Base-by-base conservation (phyloP, 2,797 vertebrate genomes). In the Mycteria americana region DNA sequence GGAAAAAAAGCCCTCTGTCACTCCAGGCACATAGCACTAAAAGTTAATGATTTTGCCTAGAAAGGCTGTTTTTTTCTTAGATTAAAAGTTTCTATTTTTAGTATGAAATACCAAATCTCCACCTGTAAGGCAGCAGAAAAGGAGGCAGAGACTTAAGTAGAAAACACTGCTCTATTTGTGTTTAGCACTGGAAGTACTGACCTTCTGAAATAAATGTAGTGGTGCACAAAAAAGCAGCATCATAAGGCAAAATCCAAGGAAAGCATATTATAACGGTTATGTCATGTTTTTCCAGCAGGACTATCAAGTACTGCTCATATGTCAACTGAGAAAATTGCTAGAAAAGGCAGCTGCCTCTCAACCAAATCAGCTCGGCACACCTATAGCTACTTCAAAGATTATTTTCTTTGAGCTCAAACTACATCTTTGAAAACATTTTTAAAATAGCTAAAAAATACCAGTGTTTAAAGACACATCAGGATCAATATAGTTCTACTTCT, bases 121-220 rank as follows among this genome's bases (percentile, higher is more conserved):
- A 63, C 18, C n/a, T 18, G 41, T 87, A 65, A 95, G 79, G 39
- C 90, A 88, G 59, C 85, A 94, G 78, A 76, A 91, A 76, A 93
- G 45, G 59, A 95, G 67, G 67, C 65, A 87, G 45, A 84, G 50
- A 27, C 33, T 79, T 82, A 8, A 70, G 57, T 18, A 68, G 81
- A 80, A 85, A 92, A 74, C n/a, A 35, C 5, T 2, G 30, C 28
- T 87, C 62, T 82, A 6, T 56, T 85, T 82, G 50, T 45, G 11
- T 78, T 68, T 19, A 79, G 57, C 33, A 43, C 6, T 89, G 46
- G 25, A 69, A 93, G 50, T 35, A 18, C 21, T 35, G 67, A 88
- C 67, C 60, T 85, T 79, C 72, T 89, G 78, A 76, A 77, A 56
- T 33, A 73, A 78, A 67, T 0, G 6, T 4, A 8, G 31, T 19